A percentile compares a stretch with the other conserved stretches of the same genome.
These are phyloP conservation scores for Cuniculus paca DNA, from an alignment of 2,797 vertebrate genomes.

Conservation along the genomic window DNA sequence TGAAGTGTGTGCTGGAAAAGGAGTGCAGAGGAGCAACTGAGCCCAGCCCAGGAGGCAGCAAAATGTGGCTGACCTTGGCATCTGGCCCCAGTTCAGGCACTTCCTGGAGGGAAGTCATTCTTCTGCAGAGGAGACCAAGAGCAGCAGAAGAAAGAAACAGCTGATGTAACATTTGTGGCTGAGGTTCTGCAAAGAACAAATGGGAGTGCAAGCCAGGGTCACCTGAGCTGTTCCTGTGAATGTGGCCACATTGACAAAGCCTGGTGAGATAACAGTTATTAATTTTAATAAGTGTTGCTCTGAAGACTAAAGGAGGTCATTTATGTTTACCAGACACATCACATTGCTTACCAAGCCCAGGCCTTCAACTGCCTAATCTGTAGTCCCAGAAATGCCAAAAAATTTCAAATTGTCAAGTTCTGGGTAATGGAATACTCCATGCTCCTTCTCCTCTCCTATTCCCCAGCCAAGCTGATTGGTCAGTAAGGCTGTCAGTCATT, in stretches of 20 bases:
- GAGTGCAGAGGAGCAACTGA: neutral
- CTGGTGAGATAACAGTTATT: neutral
- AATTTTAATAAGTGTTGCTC: neutral
- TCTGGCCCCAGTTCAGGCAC: neutral
- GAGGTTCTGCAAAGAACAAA: neutral
- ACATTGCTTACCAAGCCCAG: neutral
- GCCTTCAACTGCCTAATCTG: neutral
- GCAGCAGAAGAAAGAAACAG: neutral
- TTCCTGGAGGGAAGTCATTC: neutral
- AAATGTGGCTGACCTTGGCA: neutral
- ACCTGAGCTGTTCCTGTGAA: neutral
- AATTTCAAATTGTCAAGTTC: neutral
- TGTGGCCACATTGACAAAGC: neutral
- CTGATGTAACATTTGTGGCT: neutral
- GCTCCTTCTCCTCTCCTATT: neutral
- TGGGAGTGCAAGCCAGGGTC: neutral
- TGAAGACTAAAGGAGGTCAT: neutral
- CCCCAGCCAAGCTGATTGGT: conserved; percentile 23
- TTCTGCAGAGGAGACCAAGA: neutral
- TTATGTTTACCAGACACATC: neutral
- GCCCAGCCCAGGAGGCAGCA: neutral
- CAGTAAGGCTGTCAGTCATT: neutral
- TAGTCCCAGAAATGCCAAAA: neutral
- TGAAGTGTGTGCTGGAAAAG: neutral
- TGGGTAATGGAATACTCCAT: neutral